Evolutionary conservation across 1,140 invertebrate species (phyloP).

Genomic region (Trichogramma pretiosum): DNA sequence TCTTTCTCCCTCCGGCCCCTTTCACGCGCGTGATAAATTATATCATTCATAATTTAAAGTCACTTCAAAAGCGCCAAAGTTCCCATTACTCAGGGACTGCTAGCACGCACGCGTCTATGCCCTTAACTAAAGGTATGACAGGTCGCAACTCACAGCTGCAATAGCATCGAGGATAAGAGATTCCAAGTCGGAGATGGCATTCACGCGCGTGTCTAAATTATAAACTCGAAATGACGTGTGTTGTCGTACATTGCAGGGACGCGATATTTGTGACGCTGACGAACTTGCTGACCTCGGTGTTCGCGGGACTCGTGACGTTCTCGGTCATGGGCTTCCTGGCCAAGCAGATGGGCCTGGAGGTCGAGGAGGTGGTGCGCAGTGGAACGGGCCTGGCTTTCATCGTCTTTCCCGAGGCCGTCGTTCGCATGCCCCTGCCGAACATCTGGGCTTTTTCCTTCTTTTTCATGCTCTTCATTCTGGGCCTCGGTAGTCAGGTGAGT

Average conservation of each 20-base stretch:
- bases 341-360: constrained; percentile 53
- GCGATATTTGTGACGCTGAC: constrained; percentile 58
- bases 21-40: too few species aligned
- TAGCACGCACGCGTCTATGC: too few species aligned
- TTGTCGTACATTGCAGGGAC: constrained; percentile 40
- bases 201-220: too few species aligned
- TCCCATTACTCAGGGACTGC: too few species aligned
- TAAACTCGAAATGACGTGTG: too few species aligned
- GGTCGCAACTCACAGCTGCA: too few species aligned
- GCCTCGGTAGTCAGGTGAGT: constrained; percentile 58
- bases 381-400: constrained; percentile 75
- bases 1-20: too few species aligned
- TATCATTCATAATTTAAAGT: too few species aligned
- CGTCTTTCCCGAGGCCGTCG: constrained; percentile 73
- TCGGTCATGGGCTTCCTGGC: constrained; percentile 73
- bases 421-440: constrained; percentile 64
- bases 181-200: too few species aligned
- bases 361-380: constrained; percentile 51
- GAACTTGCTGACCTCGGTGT: constrained; percentile 66
- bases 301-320: constrained; percentile 69
- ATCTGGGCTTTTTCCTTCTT: constrained; percentile 79
- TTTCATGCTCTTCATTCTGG: constrained; percentile 73
- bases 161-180: too few species aligned
- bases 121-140: too few species aligned
- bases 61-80: too few species aligned